Evolutionary conservation across 2,113 vertebrate genomes (phyloP), one percentile per base, ranked within the genome.

Genomic region (Ibidorhyncha struthersii): DNA sequence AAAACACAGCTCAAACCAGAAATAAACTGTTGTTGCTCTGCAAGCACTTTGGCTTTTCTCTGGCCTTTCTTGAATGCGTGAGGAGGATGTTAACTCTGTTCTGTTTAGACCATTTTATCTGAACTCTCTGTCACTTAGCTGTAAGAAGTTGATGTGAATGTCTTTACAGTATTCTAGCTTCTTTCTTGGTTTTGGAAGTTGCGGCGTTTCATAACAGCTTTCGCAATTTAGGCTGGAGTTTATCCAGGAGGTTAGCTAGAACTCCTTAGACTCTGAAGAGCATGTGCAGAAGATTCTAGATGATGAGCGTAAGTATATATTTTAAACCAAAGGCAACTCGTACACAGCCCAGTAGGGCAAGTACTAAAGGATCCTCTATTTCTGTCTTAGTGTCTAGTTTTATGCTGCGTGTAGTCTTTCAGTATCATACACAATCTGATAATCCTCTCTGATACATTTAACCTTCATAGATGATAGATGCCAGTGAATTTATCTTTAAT

Each of bases 51-150:
- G 45, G 34, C 34, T 66, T 82, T 62, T 93, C 40, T 61, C 38
- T 74, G 47, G 12, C 56, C 22, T 87, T n/a, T 20, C 12, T 43
- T 56, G 50, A 30, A 12, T 47, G 4, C 0, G 0, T n/a, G 45
- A 90, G 55, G 45, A 85, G 10, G 13, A 26, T 82, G 26, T 84
- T 70, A 84, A n/a, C 12, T 83, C 49, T 59, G 3, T 45, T 59
- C 53, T 84, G 18, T 43, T 70, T 16, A 63, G 36, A 27, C 12
- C 0, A 0, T 63, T 82, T 30, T 74, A 34, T 22, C 50, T 71
- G 82, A 74, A 32, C 41, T 76, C 29, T 62, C 49, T 45, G 15
- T 49, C 34, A 36, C 47, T 21, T 7, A 21, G 6, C 55, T 87
- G 23, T 50, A 36, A 43, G 76, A 86, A 70, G 36, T 9, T 63